Percentiles rank a stretch among this genome's conserved stretches.
Evolutionary conservation across 2,113 vertebrate genomes (phyloP).

Genomic region (Megaceryle maxima): DNA sequence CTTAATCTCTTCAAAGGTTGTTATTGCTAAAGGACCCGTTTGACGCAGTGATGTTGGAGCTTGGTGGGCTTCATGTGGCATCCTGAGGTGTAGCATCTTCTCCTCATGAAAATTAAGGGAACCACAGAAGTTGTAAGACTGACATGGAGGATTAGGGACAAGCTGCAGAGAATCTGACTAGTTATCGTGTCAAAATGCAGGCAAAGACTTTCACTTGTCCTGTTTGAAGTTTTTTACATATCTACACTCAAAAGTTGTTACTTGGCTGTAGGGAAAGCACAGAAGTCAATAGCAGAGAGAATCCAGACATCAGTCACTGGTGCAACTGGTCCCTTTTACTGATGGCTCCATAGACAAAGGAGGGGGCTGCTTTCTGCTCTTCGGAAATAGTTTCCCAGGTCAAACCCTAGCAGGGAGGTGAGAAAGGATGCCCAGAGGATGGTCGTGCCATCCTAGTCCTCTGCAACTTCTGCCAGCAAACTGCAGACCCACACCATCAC

Average conservation of each 20-base stretch:
- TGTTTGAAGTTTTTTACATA: neutral
- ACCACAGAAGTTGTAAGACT: neutral
- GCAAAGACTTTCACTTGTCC: neutral
- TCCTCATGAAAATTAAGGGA: neutral
- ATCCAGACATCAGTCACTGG: neutral
- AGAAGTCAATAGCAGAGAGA: neutral
- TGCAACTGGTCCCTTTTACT: neutral
- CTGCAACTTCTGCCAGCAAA: neutral
- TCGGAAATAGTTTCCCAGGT: neutral
- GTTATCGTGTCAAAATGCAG: neutral
- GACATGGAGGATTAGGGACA: neutral
- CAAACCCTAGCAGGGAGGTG: neutral
- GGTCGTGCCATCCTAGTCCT: neutral
- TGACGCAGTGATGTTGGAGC: neutral
- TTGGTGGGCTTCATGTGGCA: neutral
- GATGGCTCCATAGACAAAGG: neutral
- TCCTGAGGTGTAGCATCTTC: neutral
- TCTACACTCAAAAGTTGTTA: neutral
- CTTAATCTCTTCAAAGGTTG: conserved; percentile 4
- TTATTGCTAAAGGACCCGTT: neutral
- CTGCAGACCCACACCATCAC: accelerated
- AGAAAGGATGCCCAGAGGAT: neutral
- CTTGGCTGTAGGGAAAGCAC: neutral
- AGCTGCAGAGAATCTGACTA: neutral
- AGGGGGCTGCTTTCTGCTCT: neutral